Evolutionary conservation across 37 sponge, comb jelly and placozoan genomes (phyloP), one percentile per base, ranked within the genome.

Genomic region (Oscarella lobularis): DNA sequence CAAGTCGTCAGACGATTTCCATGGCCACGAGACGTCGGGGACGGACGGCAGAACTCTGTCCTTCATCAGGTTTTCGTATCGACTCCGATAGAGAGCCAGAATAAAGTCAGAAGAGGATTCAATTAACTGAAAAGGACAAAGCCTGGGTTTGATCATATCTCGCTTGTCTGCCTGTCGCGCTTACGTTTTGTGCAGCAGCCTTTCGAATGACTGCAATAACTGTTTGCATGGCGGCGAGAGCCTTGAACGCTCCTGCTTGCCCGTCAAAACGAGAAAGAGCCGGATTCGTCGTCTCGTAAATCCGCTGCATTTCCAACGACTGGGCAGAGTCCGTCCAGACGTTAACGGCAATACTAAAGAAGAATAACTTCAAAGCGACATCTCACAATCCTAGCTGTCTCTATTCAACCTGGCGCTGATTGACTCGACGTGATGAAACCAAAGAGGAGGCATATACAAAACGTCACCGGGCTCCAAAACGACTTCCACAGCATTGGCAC

Each of bases 341-440:
- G 65, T 91, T 91, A 41, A 91, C 92, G 6, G 92, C 87, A 4
- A 91, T 87, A 72, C 92, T 91, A 65, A 73, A 38, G 1, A n/a
- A 33, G 4, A 31, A 37, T 9, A 37, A 2, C 1, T 27, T 27
- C 20, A 48, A 27, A 48, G 9, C 20, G 60, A 20, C 20, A 48
- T 27, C 9, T 48, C 20, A 27, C 60, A 9, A 48, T 27, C 9
- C 20, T 48, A 48, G 20, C 20, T 20, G 20, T 27, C 9, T 48
- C 14, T 9, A 48, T 27, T 27, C 60, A 9, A 81, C 82, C 82
- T 81, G 5, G 82, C 71, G 48, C 75, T 80, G 40, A 85, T 20
- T 0, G 88, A 71, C 72, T 91, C 92, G 38, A 91, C 92, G 20
- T 87, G 76, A 38, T 91, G 92, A 48, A 91, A 91, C 92, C 92